These are phyloP conservation scores for Pantala flavescens DNA, from an alignment of 1,140 invertebrate genomes.

Conservation along the genomic window DNA sequence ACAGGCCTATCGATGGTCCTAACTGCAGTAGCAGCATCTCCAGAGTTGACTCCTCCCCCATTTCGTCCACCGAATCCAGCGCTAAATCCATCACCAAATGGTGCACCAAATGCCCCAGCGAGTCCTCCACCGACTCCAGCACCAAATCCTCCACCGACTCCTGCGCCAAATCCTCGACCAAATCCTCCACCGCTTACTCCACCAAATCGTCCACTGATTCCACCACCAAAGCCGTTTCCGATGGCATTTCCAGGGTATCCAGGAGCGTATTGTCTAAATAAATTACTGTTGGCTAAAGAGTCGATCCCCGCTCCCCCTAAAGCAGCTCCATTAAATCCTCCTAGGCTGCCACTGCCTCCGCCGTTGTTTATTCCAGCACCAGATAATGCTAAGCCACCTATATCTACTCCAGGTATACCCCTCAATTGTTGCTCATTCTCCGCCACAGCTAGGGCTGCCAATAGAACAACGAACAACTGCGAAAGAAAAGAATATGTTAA, in stretches of 20 bases:
- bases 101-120: no score
- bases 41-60: background rate
- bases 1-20: background rate
- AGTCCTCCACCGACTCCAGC: background rate
- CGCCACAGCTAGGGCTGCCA: background rate
- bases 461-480: no score
- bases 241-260: background rate
- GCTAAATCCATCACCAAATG: no score
- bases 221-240: background rate
- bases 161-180: background rate
- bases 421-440: background rate
- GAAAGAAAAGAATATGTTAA: no score
- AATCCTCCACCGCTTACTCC: background rate
- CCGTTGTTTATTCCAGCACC: background rate
- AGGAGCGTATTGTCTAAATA: no score
- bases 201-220: background rate
- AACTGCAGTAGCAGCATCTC: background rate
- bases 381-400: background rate
- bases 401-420: background rate
- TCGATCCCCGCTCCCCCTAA: background rate
- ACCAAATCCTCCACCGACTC: background rate
- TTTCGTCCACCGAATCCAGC: no score
- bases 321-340: background rate
- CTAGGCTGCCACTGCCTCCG: background rate
- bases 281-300: no score